phyloP scores from a whole-genome alignment of 1,140 invertebrate species.

The Tenebrio molitor region DNA sequence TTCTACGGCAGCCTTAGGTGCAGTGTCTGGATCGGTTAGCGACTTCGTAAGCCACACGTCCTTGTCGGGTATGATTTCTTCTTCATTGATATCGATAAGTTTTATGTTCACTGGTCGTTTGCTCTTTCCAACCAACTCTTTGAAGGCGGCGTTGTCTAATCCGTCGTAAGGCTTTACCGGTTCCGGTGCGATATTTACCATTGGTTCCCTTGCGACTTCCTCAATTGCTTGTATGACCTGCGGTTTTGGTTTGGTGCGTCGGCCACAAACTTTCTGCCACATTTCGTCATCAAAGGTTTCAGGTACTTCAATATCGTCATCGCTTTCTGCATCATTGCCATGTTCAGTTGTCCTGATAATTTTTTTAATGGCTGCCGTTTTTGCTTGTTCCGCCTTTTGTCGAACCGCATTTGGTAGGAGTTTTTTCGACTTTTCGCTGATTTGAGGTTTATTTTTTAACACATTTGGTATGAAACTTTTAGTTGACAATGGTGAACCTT shows the following conservation, averaged over 20 bases:
- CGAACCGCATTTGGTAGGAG: constrained; percentile 37
- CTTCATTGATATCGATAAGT: constrained; percentile 83
- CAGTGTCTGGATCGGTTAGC: constrained; percentile 77
- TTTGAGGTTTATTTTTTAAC: constrained; percentile 47
- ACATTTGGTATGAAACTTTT: constrained; percentile 58
- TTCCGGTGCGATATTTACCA: constrained; percentile 61
- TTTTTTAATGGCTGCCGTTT: constrained; percentile 24
- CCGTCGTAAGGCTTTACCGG: constrained; percentile 62
- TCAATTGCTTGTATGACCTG: neutral
- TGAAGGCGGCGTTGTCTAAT: constrained; percentile 63
- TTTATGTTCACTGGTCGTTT: constrained; percentile 58
- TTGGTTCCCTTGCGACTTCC: constrained; percentile 40
- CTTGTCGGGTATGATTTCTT: constrained; percentile 84
- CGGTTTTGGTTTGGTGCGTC: constrained; percentile 49
- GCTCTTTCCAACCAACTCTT: constrained; percentile 59
- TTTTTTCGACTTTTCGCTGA: constrained; percentile 40
- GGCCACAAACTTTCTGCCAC: constrained; percentile 63
- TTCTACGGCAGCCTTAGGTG: constrained; percentile 68
- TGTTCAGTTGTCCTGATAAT: constrained; percentile 34
- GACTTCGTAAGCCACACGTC: constrained; percentile 86
- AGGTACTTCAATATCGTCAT: constrained; percentile 60
- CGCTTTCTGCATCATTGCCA: constrained; percentile 56
- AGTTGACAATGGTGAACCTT: constrained; percentile 51
- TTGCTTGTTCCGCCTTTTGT: constrained; percentile 42
- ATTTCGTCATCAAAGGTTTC: constrained; percentile 64